Evolutionary conservation across 2,113 vertebrate species (phyloP), one percentile per base, ranked within the genome.

Genomic region (Ginglymostoma cirratum): DNA sequence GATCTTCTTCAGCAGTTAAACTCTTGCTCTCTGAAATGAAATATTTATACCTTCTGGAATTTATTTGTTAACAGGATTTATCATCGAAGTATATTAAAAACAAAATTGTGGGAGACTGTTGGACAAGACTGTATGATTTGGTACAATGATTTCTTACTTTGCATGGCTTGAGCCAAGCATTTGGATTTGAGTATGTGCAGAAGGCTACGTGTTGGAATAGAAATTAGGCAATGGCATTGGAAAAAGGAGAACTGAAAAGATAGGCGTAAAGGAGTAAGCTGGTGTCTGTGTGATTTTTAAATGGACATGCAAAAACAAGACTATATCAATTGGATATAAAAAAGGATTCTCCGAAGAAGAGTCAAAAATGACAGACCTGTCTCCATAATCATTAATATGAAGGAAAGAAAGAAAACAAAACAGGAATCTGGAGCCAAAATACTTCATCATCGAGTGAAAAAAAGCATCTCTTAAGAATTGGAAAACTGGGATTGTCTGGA

Each of bases 401-500:
- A 48, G 48, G 48, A 72, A n/a, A 65, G 65, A 55, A 21, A 94
- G 86, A 48, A 95, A 66, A 95, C 89, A 96, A 95, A 95, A 38
- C 66, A 90, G 45, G 55, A 15, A 78, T 34, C 94, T 96, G 96
- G 96, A 96, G 94, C 96, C 96, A 96, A 97, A 96, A 93, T 34
- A 93, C 61, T 93, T 93, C 89, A 38, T 93, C 34, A 93, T 66
- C 94, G 27, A 78, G 96, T 95, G 48, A 96, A 96, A 97, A 96
- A 89, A 97, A 95, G 94, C 97, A 98, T 98, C 97, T 98, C 97
- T 98, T 86, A 97, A 85, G 96, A 96, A 96, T 97, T 97, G 19
- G 96, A 96, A 97, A 98, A 98, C 98, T 99, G 98, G 98, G 98
- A 98, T 98, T 97, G 96, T 97, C 97, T 97, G 97, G 97, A 98